Conservation (phyloP, 1,140 invertebrate species). For the Halyomorpha halys region DNA sequence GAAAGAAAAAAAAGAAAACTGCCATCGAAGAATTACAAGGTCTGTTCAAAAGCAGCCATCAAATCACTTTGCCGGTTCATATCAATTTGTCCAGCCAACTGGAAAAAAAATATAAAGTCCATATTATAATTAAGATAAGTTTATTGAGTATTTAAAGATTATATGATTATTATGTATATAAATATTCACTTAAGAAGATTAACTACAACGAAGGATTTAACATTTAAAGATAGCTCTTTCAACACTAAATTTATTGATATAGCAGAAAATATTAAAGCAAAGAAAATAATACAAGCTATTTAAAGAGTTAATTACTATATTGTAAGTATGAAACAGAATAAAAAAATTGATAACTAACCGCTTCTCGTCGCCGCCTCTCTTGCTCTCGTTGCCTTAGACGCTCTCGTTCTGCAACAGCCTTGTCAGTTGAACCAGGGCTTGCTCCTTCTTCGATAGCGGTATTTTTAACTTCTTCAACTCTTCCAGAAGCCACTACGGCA, state of each 20-base stretch:
- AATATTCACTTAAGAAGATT: too few species aligned
- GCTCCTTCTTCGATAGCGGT: slow-evolving; percentile 39
- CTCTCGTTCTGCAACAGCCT: slow-evolving; percentile 62
- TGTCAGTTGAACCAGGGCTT: slow-evolving; percentile 49
- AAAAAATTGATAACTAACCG: slow-evolving; percentile 55
- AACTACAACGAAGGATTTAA: too few species aligned
- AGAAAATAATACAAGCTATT: too few species aligned
- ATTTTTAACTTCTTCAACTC: slow-evolving; percentile 45
- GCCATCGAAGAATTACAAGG: slow-evolving; percentile 40
- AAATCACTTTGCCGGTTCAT: slow-evolving; percentile 97
- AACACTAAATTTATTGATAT: too few species aligned
- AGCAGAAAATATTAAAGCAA: too few species aligned
- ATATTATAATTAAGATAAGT: too few species aligned
- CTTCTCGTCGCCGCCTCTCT: slow-evolving; percentile 79
- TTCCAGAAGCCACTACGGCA: slow-evolving; percentile 39
- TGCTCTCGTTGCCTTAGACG: slow-evolving; percentile 68
- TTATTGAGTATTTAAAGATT: too few species aligned
- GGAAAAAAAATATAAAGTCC: slow-evolving; percentile 40
- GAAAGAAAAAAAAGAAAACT: too few species aligned
- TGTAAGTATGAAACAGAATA: too few species aligned
- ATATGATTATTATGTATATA: too few species aligned
- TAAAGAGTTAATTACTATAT: too few species aligned
- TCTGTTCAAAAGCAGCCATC: slow-evolving; percentile 95
- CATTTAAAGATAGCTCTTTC: too few species aligned
- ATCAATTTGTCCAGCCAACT: slow-evolving; percentile 92